These are phyloP conservation scores for Deilephila elpenor DNA, from an alignment of 2,888 invertebrate genomes.

Conservation along the genomic window DNA sequence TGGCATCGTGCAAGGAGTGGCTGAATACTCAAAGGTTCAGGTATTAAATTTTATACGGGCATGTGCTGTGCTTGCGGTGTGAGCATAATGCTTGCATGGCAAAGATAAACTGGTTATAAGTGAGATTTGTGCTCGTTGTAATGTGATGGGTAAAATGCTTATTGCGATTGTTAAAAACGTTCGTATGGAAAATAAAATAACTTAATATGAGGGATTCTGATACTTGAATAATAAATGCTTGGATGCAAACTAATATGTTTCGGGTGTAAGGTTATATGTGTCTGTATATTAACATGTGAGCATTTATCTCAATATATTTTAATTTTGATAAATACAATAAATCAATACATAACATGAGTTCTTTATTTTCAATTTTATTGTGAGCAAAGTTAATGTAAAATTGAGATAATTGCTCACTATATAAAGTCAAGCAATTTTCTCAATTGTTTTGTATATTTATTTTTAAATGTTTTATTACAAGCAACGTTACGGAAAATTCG, in stretches of 20 bases:
- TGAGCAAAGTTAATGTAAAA: neutral
- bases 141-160: neutral
- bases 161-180: too few relatives aligned
- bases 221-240: too few relatives aligned
- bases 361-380: neutral
- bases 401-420: neutral
- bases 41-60: conserved; percentile 56
- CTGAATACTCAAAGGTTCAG: conserved; percentile 90
- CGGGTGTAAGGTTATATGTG: too few relatives aligned
- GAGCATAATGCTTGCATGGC: neutral
- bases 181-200: too few relatives aligned
- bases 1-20: conserved; percentile 98
- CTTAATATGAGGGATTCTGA: too few relatives aligned
- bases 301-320: neutral
- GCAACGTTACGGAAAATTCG: conserved; percentile 55
- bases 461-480: conserved; percentile 49
- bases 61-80: conserved; percentile 15
- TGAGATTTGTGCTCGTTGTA: neutral
- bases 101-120: neutral
- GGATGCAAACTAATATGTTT: neutral
- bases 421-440: neutral
- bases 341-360: neutral
- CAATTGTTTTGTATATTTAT: neutral
- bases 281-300: neutral
- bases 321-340: neutral